These are phyloP conservation scores for Pristionchus exspectatus DNA, from an alignment of 2,888 invertebrate species.

Conservation along the genomic window DNA sequence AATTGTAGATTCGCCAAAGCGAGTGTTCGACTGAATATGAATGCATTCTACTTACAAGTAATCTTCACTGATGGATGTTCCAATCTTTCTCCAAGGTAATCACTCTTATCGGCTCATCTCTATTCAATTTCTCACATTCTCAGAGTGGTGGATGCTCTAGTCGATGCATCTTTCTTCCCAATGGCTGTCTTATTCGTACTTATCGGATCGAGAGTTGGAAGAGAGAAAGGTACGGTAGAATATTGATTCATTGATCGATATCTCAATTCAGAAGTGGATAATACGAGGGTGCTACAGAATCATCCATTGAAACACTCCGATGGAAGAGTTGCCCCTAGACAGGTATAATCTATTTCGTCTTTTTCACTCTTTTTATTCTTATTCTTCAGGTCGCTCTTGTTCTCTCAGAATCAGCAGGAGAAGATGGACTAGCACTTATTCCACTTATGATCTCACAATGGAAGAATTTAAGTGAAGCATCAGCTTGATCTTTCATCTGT, in stretches of 20 bases:
- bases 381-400: slow-evolving; percentile 9
- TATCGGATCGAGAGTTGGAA: not conserved
- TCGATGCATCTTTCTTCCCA: slow-evolving; percentile 44
- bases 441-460: slow-evolving; percentile 45
- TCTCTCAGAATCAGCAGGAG: not conserved
- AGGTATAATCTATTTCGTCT: not conserved
- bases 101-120: not conserved
- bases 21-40: slow-evolving; percentile 40
- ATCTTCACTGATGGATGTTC: slow-evolving; percentile 54
- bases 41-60: slow-evolving; percentile 50
- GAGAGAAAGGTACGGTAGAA: slow-evolving; percentile 29
- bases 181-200: slow-evolving; percentile 44
- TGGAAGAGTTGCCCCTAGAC: slow-evolving; percentile 50
- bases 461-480: slow-evolving; percentile 45
- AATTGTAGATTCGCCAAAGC: slow-evolving; percentile 48
- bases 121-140: not conserved
- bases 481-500: slow-evolving; percentile 20
- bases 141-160: slow-evolving; percentile 53
- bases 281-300: slow-evolving; percentile 34
- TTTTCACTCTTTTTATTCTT: not conserved
- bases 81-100: slow-evolving; percentile 20
- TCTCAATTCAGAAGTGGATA: slow-evolving; percentile 16
- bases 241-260: not conserved
- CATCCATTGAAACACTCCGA: slow-evolving; percentile 53
- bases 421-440: slow-evolving; percentile 42